Evolutionary conservation across 2,113 vertebrate species (phyloP).

Genomic region (Etia nguti): DNA sequence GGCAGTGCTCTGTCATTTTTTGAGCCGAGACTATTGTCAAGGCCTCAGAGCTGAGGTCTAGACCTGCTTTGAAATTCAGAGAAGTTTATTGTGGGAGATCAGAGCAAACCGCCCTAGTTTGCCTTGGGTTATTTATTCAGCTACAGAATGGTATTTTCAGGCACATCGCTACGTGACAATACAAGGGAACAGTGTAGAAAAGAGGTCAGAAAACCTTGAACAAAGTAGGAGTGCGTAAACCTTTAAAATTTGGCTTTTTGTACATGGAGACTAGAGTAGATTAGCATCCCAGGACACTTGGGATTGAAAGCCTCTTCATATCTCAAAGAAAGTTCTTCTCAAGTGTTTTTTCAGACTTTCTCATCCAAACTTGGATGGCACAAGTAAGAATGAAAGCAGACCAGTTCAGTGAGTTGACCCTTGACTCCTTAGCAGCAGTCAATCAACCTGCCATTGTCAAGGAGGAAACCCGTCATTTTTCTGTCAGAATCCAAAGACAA

Average conservation of each 20-base stretch:
- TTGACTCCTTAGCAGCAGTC: background rate
- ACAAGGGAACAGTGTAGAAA: slow-evolving; percentile 17
- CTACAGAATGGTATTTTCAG: slow-evolving; percentile 49
- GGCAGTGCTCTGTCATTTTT: slow-evolving; percentile 44
- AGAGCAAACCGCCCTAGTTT: slow-evolving; percentile 24
- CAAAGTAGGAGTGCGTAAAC: slow-evolving; percentile 53
- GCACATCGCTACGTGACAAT: slow-evolving; percentile 41
- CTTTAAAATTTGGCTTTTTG: slow-evolving; percentile 28
- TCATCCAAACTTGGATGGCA: background rate
- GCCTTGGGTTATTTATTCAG: slow-evolving; percentile 65
- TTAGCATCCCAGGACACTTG: slow-evolving; percentile 48
- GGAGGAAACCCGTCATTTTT: background rate
- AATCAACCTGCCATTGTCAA: background rate
- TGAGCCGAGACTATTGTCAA: slow-evolving; percentile 31
- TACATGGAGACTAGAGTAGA: slow-evolving; percentile 7
- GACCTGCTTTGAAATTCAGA: slow-evolving; percentile 66
- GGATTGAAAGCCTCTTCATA: background rate
- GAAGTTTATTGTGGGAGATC: slow-evolving; percentile 32
- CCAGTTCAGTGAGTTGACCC: slow-evolving; percentile 29
- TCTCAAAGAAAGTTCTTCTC: slow-evolving; percentile 16
- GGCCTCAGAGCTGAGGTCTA: slow-evolving; percentile 41
- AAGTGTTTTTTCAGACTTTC: slow-evolving; percentile 7
- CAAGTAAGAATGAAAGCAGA: slow-evolving; percentile 2
- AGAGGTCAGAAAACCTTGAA: slow-evolving; percentile 40
- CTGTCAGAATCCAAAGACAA: background rate